A percentile compares a stretch with the other conserved stretches of the same genome.
phyloP scores from a whole-genome alignment of 2,797 vertebrate species.

The Yasuhikotakia modesta region DNA sequence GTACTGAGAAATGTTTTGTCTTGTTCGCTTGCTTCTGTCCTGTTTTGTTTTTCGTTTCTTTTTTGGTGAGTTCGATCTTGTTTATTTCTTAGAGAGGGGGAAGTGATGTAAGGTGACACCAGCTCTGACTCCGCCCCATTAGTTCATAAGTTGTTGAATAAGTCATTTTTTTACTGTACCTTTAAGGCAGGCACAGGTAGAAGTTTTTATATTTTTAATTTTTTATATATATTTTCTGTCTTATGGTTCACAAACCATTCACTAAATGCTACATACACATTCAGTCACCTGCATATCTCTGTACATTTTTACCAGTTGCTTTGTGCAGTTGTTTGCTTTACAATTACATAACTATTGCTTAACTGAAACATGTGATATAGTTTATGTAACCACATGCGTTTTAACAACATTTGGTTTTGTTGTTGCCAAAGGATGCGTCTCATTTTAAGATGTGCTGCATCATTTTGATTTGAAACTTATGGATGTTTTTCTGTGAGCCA shows the following conservation, averaged over 20 bases:
- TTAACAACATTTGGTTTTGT: neutral
- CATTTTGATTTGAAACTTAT: neutral
- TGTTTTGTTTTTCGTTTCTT: slow-evolving; percentile 7
- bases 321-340: neutral
- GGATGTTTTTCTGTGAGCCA: neutral
- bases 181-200: slow-evolving; percentile 27
- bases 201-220: slow-evolving; percentile 55
- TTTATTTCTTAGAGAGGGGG: slow-evolving; percentile 13
- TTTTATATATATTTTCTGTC: slow-evolving; percentile 41
- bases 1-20: neutral
- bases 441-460: slow-evolving; percentile 15
- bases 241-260: slow-evolving; percentile 48
- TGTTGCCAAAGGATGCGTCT: slow-evolving; percentile 37
- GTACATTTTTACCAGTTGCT: neutral
- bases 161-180: slow-evolving; percentile 9
- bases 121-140: slow-evolving; percentile 13
- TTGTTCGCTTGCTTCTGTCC: slow-evolving; percentile 20
- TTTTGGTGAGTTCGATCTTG: neutral
- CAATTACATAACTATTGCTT: neutral
- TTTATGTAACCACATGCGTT: neutral
- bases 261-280: slow-evolving; percentile 14
- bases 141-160: neutral
- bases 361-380: neutral
- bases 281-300: slow-evolving; percentile 8
- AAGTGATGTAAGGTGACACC: slow-evolving; percentile 30